A percentile compares a stretch with the other conserved stretches of the same genome.
phyloP scores from a whole-genome alignment of 1,140 invertebrate species.

The fruit fly (Drosophila melanogaster) region DNA sequence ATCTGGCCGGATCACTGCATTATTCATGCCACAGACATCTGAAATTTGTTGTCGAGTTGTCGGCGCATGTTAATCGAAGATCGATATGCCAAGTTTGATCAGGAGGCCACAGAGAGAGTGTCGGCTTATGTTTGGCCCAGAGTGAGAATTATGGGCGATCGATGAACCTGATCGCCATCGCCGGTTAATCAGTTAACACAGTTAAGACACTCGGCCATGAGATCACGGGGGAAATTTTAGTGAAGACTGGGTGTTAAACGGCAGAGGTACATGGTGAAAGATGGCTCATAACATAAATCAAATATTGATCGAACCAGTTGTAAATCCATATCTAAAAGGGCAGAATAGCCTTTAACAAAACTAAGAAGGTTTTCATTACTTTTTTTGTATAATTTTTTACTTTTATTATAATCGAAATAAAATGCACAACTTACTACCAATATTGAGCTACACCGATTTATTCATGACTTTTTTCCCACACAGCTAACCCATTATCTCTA shows the following conservation, averaged over 20 bases:
- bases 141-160: conserved; percentile 44
- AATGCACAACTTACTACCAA: background rate
- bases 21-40: conserved; percentile 59
- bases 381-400: no score
- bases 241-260: conserved; percentile 10
- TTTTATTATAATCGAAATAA: no score
- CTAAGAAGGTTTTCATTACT: background rate
- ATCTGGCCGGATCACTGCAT: conserved; percentile 67
- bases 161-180: conserved; percentile 39
- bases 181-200: conserved; percentile 49
- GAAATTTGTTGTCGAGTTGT: conserved; percentile 52
- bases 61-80: conserved; percentile 54
- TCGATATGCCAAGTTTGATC: conserved; percentile 43
- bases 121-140: conserved; percentile 41
- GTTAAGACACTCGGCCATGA: conserved; percentile 41
- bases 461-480: conserved; percentile 12
- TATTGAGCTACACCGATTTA: background rate
- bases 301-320: background rate
- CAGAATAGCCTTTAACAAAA: no score
- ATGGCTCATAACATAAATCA: background rate
- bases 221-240: conserved; percentile 38
- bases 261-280: background rate
- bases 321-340: background rate
- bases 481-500: conserved; percentile 18
- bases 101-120: conserved; percentile 41